These are phyloP conservation scores for Limnephilus auricula DNA, from an alignment of 2,888 invertebrate genomes.

Conservation along the genomic window DNA sequence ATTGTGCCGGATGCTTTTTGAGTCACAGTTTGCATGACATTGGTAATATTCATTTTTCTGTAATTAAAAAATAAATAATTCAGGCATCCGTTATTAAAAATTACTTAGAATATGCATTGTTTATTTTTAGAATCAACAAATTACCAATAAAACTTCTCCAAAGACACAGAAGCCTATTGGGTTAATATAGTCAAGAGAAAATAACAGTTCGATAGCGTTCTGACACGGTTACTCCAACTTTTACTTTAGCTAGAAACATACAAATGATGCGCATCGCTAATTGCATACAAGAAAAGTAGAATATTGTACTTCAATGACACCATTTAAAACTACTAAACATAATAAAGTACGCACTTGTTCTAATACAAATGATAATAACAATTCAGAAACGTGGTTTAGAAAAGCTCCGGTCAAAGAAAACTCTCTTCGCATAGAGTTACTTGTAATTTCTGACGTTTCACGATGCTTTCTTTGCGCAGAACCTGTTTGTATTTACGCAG, in stretches of 20 bases:
- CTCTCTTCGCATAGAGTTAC: conserved; percentile 2
- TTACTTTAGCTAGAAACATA: background rate
- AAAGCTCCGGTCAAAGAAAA: conserved; percentile 7
- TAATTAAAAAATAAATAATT: too few relatives aligned
- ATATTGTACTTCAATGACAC: background rate
- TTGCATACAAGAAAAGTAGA: background rate
- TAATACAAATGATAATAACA: background rate
- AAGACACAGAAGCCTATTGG: background rate
- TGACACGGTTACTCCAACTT: background rate
- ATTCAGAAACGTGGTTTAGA: background rate
- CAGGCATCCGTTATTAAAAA: too few relatives aligned
- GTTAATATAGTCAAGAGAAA: background rate
- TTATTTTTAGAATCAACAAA: background rate
- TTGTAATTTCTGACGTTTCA: background rate
- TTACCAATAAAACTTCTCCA: background rate
- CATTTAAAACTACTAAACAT: background rate
- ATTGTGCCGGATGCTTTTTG: too few relatives aligned
- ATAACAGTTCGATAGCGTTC: background rate
- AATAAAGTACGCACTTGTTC: background rate
- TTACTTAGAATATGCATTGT: background rate
- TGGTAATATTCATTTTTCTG: too few relatives aligned
- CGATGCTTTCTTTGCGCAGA: background rate
- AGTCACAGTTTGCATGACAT: too few relatives aligned
- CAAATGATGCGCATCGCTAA: background rate
- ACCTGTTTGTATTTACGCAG: conserved; percentile 27